phyloP scores from a whole-genome alignment of 2,113 vertebrate species.

The Theristicus caerulescens region DNA sequence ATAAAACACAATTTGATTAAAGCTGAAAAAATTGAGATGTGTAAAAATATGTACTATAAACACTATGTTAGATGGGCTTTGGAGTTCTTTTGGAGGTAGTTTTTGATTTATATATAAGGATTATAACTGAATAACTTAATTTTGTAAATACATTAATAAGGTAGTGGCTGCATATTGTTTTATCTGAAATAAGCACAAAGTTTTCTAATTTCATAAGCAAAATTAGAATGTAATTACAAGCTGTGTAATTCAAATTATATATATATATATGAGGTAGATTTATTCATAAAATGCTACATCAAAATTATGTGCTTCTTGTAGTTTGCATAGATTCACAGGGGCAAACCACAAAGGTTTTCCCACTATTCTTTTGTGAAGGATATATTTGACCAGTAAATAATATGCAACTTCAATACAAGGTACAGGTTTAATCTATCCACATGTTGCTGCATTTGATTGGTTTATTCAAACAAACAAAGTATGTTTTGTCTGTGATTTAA shows the following conservation, averaged over 20 bases:
- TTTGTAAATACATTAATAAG: not conserved
- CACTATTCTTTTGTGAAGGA: not conserved
- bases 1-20: not conserved
- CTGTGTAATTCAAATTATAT: conserved; percentile 11
- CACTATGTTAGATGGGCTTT: not conserved
- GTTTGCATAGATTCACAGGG: not conserved
- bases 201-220: conserved; percentile 17
- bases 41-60: not conserved
- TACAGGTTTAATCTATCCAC: not conserved
- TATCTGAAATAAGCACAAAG: not conserved
- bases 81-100: not conserved
- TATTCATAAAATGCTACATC: not conserved
- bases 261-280: not conserved
- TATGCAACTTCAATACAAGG: not conserved
- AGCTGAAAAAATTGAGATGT: not conserved
- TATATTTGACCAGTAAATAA: not conserved
- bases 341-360: not conserved
- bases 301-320: not conserved
- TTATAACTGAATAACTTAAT: not conserved
- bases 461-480: not conserved
- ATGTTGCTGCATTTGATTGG: not conserved
- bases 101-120: not conserved
- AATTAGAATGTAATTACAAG: conserved; percentile 21
- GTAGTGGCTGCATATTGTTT: not conserved
- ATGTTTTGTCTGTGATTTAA: not conserved